A percentile compares a stretch with the other conserved stretches of the same genome.
These are phyloP conservation scores for Euclidia mi DNA, from an alignment of 2,888 invertebrate genomes.

Conservation along the genomic window DNA sequence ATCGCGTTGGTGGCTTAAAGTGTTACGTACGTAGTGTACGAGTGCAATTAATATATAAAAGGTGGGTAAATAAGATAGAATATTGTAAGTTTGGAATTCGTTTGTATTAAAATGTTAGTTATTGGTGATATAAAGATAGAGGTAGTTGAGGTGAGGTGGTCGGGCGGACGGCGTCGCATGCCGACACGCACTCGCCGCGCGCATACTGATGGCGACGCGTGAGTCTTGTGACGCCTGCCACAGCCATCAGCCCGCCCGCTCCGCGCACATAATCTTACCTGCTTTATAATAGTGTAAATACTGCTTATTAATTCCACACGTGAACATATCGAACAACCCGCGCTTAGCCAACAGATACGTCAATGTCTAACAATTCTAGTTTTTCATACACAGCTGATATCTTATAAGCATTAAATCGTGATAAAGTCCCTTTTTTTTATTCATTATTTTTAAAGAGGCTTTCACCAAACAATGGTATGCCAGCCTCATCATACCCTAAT, in stretches of 20 bases:
- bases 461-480: too few relatives aligned
- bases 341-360: background rate
- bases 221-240: constrained; percentile 58
- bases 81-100: constrained; percentile 16
- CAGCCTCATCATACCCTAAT: too few relatives aligned
- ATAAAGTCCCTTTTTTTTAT: too few relatives aligned
- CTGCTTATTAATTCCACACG: constrained; percentile 45
- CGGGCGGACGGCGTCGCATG: constrained; percentile 83
- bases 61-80: constrained; percentile 1
- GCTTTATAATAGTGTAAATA: constrained; percentile 45
- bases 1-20: constrained; percentile 14
- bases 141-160: constrained; percentile 62
- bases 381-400: too few relatives aligned
- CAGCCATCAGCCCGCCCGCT: constrained; percentile 27
- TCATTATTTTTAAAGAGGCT: too few relatives aligned
- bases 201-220: constrained; percentile 80
- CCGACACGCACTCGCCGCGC: constrained; percentile 78
- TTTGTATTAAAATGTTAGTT: constrained; percentile 50
- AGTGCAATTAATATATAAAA: constrained; percentile 2
- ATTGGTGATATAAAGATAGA: constrained; percentile 62
- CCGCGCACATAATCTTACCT: constrained; percentile 48
- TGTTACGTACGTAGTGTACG: too few relatives aligned
- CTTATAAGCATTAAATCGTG: too few relatives aligned
- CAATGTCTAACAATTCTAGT: too few relatives aligned
- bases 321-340: constrained; percentile 24